Evolutionary conservation across 2,888 invertebrate genomes (phyloP).

Genomic region (Oeneis ivallda): DNA sequence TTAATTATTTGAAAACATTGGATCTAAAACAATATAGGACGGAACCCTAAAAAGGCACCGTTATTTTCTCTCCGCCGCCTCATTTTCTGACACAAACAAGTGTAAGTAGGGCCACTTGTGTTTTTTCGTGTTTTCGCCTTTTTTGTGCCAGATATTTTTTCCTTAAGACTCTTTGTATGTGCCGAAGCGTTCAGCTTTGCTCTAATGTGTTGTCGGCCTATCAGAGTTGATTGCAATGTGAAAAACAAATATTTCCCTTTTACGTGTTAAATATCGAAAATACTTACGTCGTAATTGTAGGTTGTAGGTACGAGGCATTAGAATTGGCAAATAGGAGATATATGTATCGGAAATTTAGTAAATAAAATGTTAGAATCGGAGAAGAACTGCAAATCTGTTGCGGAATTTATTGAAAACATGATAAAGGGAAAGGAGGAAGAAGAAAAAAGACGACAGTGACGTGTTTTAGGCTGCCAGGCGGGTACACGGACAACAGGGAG

Average conservation of each 20-base stretch:
- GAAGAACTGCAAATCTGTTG: no score
- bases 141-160: constrained; percentile 42
- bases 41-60: constrained; percentile 40
- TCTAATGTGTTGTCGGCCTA: constrained; percentile 38
- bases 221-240: constrained; percentile 38
- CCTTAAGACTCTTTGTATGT: constrained; percentile 38
- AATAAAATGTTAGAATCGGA: no score
- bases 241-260: constrained; percentile 5
- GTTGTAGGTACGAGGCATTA: no score
- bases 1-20: no score
- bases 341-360: no score
- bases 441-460: no score
- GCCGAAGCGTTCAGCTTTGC: constrained; percentile 37
- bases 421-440: no score
- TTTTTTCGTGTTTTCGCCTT: constrained; percentile 41
- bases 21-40: not conserved
- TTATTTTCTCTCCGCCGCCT: constrained; percentile 40
- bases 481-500: no score
- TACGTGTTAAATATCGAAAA: not conserved
- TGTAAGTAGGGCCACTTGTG: constrained; percentile 44
- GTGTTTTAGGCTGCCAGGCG: no score
- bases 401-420: no score
- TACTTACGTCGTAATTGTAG: not conserved
- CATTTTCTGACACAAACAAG: constrained; percentile 46
- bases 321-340: no score